Base-by-base conservation (phyloP, 2,113 vertebrate genomes). In the Calidris pygmaea region DNA sequence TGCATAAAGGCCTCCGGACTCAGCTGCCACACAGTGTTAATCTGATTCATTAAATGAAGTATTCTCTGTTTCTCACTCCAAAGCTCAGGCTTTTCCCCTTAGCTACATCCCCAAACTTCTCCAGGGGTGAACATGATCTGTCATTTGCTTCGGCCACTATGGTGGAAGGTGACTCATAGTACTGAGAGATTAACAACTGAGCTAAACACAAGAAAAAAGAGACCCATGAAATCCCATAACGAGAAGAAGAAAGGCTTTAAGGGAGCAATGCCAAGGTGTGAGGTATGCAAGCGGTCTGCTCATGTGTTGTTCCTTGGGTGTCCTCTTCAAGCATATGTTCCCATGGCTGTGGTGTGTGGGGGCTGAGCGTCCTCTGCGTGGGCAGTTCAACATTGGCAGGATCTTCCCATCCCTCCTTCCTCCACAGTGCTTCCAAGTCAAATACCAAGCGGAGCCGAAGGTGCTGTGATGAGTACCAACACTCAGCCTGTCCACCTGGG, bases 21-120 rank as follows among this genome's bases (percentile, higher is more conserved):
- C 92, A 79, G 56, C 83, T 98, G 96, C 96, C 94, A 87, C 93
- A 93, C 67, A 89, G 50, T 17, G 82, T 96, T 96, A 97, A 86
- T 68, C 45, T 37, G 39, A 94, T 91, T 93, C 63, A 93, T 89
- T 95, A 95, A 68, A 85, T 89, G 73, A 96, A 96, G 67, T 93
- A 85, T 34, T 83, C 73, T 81, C 37, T 47, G 9, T 85, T 92
- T 93, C 85, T 95, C 83, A 84, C 39, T 62, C 53, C 24, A 67
- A 68, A 95, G 59, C 89, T 91, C 78, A 62, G 52, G 22, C 37
- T 79, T 87, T 93, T 55, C 56, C 53, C 74, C 60, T 65, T 84
- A 92, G 71, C 83, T 90, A 27, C 24, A 20, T 63, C 67, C 67
- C 70, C 87, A 85, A 85, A 72, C 78, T 93, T 93, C 39, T 60